Conservation (phyloP, 2,888 invertebrate species). For the Lithophane ornitopus region DNA sequence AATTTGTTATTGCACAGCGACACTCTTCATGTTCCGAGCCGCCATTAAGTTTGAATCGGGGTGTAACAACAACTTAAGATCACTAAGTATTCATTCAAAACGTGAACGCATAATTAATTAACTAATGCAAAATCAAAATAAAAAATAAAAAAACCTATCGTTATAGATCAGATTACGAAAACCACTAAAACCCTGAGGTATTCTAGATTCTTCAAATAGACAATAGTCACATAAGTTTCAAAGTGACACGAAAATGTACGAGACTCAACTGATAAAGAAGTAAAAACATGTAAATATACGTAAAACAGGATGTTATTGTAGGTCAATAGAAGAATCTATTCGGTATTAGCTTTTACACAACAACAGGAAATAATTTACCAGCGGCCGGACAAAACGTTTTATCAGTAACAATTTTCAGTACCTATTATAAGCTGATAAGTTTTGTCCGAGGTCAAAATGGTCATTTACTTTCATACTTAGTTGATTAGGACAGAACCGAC, state of each 20-base stretch:
- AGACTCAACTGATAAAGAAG: constrained; percentile 6
- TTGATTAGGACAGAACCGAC: constrained; percentile 25
- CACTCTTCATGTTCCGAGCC: too few relatives aligned
- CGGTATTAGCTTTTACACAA: constrained; percentile 46
- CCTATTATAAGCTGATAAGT: constrained; percentile 44
- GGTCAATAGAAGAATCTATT: constrained; percentile 46
- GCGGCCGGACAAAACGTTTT: constrained; percentile 35
- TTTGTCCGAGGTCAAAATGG: constrained; percentile 45
- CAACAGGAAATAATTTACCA: constrained; percentile 43
- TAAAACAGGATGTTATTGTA: constrained; percentile 46
- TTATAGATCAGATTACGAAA: not conserved
- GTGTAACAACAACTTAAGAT: not conserved
- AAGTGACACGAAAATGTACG: not conserved
- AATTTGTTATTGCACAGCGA: too few relatives aligned
- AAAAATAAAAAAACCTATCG: not conserved
- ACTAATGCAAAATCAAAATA: not conserved
- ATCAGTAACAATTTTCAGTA: constrained; percentile 54
- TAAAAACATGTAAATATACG: constrained; percentile 5
- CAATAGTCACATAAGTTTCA: not conserved
- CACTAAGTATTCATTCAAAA: not conserved
- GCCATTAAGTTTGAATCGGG: too few relatives aligned
- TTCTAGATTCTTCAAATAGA: constrained; percentile 6
- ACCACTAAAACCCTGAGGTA: not conserved
- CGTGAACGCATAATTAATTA: too few relatives aligned
- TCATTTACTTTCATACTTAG: constrained; percentile 40